Conservation (phyloP, 1,140 invertebrate genomes). For the Bombus affinis region DNA sequence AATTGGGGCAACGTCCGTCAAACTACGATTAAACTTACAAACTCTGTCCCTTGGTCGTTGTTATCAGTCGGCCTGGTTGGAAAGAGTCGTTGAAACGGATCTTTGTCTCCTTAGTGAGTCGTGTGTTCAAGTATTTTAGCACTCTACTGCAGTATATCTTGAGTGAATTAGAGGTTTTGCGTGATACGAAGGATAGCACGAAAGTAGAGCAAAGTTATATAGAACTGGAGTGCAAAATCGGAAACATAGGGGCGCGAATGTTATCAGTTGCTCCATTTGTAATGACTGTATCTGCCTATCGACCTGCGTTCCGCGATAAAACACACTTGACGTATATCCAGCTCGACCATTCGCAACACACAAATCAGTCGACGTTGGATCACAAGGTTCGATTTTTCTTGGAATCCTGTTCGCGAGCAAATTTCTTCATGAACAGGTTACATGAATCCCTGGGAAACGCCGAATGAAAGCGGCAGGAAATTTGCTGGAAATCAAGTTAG, state of each 20-base stretch:
- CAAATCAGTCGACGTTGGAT: background rate
- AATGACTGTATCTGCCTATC: constrained; percentile 32
- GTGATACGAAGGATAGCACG: too few relatives aligned
- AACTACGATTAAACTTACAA: constrained; percentile 64
- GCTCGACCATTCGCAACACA: background rate
- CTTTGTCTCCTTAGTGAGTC: background rate
- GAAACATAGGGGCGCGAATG: background rate
- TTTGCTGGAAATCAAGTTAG: background rate
- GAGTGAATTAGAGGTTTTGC: background rate
- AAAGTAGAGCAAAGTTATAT: background rate
- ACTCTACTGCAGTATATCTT: background rate
- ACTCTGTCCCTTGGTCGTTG: constrained; percentile 21
- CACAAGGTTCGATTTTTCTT: background rate
- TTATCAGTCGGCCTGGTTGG: constrained; percentile 51
- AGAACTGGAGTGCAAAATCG: background rate
- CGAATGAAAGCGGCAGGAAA: background rate
- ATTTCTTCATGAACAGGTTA: background rate
- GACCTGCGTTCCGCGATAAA: constrained; percentile 51
- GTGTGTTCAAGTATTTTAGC: background rate
- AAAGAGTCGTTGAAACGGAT: constrained; percentile 25
- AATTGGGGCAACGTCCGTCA: constrained; percentile 41
- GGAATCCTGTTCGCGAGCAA: background rate
- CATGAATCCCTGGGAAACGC: background rate
- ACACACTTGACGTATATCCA: background rate
- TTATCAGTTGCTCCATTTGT: constrained; percentile 52